These are phyloP conservation scores for Nycteola revayana DNA, from an alignment of 2,888 invertebrate species.

Conservation along the genomic window DNA sequence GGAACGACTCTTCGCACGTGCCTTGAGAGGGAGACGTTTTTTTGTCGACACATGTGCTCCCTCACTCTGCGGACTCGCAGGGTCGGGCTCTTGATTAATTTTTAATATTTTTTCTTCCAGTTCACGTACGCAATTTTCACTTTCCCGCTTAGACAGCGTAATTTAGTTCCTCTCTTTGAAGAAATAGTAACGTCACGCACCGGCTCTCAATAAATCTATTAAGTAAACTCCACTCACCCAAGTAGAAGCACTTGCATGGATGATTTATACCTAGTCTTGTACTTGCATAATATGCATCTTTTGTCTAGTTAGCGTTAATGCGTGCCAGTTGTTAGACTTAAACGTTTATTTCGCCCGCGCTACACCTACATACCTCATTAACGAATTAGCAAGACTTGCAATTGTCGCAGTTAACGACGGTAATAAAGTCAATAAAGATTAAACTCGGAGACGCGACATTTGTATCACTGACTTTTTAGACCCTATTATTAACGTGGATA, in stretches of 20 bases:
- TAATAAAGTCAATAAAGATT: slow-evolving; percentile 65
- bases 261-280: slow-evolving; percentile 12
- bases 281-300: slow-evolving; percentile 46
- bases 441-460: slow-evolving; percentile 46
- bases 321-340: slow-evolving; percentile 59
- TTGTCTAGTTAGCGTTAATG: slow-evolving; percentile 62
- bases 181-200: slow-evolving; percentile 43
- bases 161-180: slow-evolving; percentile 36
- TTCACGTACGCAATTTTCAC: slow-evolving; percentile 82
- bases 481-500: slow-evolving; percentile 9
- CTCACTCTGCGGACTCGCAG: slow-evolving; percentile 39
- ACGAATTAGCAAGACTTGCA: slow-evolving; percentile 76
- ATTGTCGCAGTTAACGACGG: slow-evolving; percentile 66
- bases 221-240: slow-evolving; percentile 32
- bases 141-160: slow-evolving; percentile 62
- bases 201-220: slow-evolving; percentile 45
- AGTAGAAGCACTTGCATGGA: no score
- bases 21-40: slow-evolving; percentile 70
- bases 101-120: slow-evolving; percentile 81
- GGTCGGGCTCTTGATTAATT: slow-evolving; percentile 72
- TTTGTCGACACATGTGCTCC: slow-evolving; percentile 81
- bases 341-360: slow-evolving; percentile 76
- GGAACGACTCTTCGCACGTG: slow-evolving; percentile 78
- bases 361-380: slow-evolving; percentile 80
- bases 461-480: slow-evolving; percentile 25